Evolutionary conservation across 2,888 invertebrate species (phyloP).

Genomic region (Hesperia comma): DNA sequence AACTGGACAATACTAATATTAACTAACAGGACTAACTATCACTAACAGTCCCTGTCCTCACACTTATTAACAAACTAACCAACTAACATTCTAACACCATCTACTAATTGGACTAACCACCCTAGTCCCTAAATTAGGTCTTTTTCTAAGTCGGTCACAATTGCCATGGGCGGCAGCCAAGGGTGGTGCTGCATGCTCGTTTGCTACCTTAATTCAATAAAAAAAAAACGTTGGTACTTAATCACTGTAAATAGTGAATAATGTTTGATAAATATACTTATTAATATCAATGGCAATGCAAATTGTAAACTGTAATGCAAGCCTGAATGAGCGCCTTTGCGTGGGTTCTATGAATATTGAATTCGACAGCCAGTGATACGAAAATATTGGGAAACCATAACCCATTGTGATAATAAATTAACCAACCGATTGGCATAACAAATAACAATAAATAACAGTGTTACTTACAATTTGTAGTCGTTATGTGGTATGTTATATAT

Average conservation of each 20-base stretch:
- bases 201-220: too few species aligned
- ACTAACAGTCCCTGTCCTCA: too few species aligned
- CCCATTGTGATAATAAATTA: neutral
- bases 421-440: slow-evolving; percentile 3
- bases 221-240: too few species aligned
- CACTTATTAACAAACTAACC: too few species aligned
- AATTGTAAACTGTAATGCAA: neutral
- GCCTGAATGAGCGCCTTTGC: neutral
- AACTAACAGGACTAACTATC: too few species aligned
- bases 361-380: neutral
- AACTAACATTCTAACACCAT: too few species aligned
- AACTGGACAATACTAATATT: too few species aligned
- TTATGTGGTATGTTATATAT: slow-evolving; percentile 12
- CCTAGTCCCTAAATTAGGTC: too few species aligned
- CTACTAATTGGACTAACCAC: too few species aligned
- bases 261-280: neutral
- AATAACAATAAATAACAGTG: slow-evolving; percentile 12
- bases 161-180: too few species aligned
- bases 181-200: too few species aligned
- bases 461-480: slow-evolving; percentile 19
- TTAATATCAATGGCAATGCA: neutral
- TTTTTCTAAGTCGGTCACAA: too few species aligned
- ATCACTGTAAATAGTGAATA: neutral
- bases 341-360: slow-evolving; percentile 16
- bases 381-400: slow-evolving; percentile 7